Percentiles rank a stretch among this genome's conserved stretches.
Conservation (phyloP, 2,888 invertebrate genomes). For the Rhagium mordax region DNA sequence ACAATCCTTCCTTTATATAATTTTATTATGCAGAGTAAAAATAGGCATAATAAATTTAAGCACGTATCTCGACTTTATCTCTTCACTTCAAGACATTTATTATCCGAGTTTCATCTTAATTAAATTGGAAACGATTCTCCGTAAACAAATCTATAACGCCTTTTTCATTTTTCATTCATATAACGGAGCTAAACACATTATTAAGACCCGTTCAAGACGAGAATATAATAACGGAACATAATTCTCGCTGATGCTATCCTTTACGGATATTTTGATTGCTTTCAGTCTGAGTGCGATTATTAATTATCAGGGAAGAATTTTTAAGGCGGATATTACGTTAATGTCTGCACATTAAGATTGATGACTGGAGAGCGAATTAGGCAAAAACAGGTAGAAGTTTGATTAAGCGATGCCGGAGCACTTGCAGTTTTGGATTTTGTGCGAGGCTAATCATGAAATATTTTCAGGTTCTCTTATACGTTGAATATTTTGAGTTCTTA, state of each 20-base stretch:
- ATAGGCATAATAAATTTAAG: neutral
- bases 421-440: no score
- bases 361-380: no score
- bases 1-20: no score
- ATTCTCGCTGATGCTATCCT: neutral
- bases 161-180: conserved; percentile 13
- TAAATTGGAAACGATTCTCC: neutral
- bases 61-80: neutral
- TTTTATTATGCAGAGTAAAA: no score
- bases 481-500: no score
- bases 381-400: no score
- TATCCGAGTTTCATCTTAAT: neutral
- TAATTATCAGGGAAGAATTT: neutral
- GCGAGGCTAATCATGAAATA: no score
- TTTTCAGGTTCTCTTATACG: no score
- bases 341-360: no score
- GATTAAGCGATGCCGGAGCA: no score
- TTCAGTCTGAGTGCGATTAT: neutral
- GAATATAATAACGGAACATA: neutral
- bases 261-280: neutral
- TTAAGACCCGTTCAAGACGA: neutral
- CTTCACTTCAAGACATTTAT: neutral
- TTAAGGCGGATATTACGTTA: neutral
- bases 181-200: neutral
- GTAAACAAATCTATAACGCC: conserved; percentile 9